Evolutionary conservation across 2,888 invertebrate genomes (phyloP), one percentile per base, ranked within the genome.

Genomic region (Chaetogeoica ovagalla): DNA sequence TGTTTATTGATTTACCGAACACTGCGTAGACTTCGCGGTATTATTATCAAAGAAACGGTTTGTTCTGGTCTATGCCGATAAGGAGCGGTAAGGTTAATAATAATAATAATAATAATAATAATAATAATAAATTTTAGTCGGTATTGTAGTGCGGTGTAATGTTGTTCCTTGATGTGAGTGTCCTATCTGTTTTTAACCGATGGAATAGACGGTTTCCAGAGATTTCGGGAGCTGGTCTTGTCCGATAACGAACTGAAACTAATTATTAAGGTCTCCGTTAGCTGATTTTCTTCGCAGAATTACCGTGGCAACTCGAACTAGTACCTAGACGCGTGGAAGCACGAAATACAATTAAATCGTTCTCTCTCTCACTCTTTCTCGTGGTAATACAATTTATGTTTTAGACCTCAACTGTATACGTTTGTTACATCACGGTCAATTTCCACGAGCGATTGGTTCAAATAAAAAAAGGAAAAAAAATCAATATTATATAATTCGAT

Each of bases 191-290:
- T 30, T 9, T 48, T 11, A 15, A 3, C 11, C 11, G 15, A 48
- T 48, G 60, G 52, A 55, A 37, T 19, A 52, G 37, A 37, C 30
- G 57, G 23, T 17, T 62, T 70, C 30, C 52, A 48, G 21, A 62
- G 60, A 52, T 79, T 79, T 79, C 37, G 70, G 65, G 57, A 63
- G 55, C 52, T 70, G 70, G 21, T 55, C 52, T 39, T 17, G 70
- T 57, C 63, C 23, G 77, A 79, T 79, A 79, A 79, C 70, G 23
- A 55, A 79, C 55, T 23, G 52, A 70, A 79, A 71, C 70, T 79
- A 79, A 70, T 79, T 30, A 30, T 30, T 79, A 79, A 63, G 9
- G 70, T 39, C n/a, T n/a, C n/a, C 48, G 52, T 39, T 63, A 52
- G 39, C 70, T 21, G 17, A 23, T n/a, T 37, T 60, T 60, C 59